These are phyloP conservation scores for Clamator glandarius DNA, from an alignment of 2,797 vertebrate genomes.

Conservation along the genomic window DNA sequence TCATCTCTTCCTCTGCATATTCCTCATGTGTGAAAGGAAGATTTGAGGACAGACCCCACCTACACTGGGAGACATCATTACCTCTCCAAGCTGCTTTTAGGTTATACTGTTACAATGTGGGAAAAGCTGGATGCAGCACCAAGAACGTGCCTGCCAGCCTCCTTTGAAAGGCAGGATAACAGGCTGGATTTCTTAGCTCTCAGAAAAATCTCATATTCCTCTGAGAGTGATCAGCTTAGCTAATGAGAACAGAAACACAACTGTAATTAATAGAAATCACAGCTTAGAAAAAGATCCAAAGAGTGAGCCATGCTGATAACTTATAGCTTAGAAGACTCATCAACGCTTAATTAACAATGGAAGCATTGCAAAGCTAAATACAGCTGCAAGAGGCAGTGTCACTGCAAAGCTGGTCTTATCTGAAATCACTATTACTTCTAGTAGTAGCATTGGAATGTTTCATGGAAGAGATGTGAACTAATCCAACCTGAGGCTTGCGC, in stretches of 20 bases:
- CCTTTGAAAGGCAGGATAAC: background rate
- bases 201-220: background rate
- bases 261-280: constrained; percentile 36
- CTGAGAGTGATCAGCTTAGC: background rate
- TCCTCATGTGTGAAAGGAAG: background rate
- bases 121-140: background rate
- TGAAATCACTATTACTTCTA: background rate
- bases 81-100: background rate
- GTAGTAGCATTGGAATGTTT: background rate
- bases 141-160: background rate
- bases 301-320: background rate
- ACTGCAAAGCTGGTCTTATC: background rate
- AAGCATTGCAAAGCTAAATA: background rate
- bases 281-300: constrained; percentile 13
- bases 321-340: constrained; percentile 6
- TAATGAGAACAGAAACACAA: constrained; percentile 26
- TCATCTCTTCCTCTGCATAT: background rate
- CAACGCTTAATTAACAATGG: background rate
- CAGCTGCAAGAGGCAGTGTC: background rate
- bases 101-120: background rate
- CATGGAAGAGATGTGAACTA: background rate
- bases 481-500: background rate
- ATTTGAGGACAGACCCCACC: background rate
- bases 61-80: background rate
- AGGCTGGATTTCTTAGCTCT: background rate